Evolutionary conservation across 1,140 invertebrate species (phyloP).

Genomic region (Steinernema khuongi): DNA sequence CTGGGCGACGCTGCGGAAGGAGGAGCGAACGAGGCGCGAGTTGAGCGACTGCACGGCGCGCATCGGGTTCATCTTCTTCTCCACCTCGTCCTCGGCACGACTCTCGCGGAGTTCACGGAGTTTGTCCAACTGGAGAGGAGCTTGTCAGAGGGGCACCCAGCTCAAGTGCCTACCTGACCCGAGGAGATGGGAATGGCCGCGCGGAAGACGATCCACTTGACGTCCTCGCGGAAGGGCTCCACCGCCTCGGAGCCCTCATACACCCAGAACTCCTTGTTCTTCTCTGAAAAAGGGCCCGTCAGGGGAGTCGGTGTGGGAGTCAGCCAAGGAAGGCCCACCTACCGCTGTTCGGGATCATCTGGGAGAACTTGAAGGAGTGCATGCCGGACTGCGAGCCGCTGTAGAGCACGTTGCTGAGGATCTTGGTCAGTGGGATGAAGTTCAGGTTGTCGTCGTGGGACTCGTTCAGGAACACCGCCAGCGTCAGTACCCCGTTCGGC

Average conservation of each 20-base stretch:
- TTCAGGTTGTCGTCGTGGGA: slow-evolving; percentile 53
- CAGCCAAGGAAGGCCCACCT: slow-evolving; percentile 6
- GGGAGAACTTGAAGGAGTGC: slow-evolving; percentile 29
- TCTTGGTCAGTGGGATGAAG: slow-evolving; percentile 47
- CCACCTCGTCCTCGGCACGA: slow-evolving; percentile 54
- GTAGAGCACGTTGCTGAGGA: slow-evolving; percentile 47
- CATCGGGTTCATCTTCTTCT: slow-evolving; percentile 22
- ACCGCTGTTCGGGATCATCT: slow-evolving; percentile 39
- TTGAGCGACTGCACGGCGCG: not conserved
- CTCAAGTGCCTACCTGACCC: slow-evolving; percentile 35
- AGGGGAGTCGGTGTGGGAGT: not conserved
- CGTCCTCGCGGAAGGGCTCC: slow-evolving; percentile 54
- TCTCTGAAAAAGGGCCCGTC: too few species aligned
- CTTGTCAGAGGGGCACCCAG: not conserved
- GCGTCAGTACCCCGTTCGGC: slow-evolving; percentile 50
- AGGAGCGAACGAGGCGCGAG: not conserved
- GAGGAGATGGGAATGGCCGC: slow-evolving; percentile 56
- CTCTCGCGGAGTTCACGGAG: slow-evolving; percentile 44
- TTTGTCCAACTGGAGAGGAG: slow-evolving; percentile 47
- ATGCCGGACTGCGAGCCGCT: slow-evolving; percentile 46
- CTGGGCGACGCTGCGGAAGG: slow-evolving; percentile 7
- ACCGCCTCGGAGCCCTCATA: slow-evolving; percentile 56
- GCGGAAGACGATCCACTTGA: slow-evolving; percentile 57
- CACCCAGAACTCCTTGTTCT: slow-evolving; percentile 57
- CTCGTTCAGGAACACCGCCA: slow-evolving; percentile 56